phyloP scores from a whole-genome alignment of 2,888 invertebrate species.

The Dendrolimus pini region DNA sequence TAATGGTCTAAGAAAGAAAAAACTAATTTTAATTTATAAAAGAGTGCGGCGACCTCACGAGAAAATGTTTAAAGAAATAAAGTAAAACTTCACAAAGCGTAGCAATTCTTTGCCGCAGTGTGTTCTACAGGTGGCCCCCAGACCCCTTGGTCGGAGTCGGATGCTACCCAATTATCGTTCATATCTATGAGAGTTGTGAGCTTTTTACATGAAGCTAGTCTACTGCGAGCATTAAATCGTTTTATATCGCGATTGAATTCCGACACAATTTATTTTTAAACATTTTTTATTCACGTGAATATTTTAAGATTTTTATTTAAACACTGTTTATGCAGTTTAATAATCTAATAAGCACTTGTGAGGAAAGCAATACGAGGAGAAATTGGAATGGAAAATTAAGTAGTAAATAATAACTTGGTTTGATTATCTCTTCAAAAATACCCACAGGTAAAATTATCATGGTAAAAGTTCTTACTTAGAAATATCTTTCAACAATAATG shows the following conservation, averaged over 20 bases:
- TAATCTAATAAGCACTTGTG: no score
- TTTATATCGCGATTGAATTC: slow-evolving; percentile 12
- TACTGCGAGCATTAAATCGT: slow-evolving; percentile 14
- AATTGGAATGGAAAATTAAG: no score
- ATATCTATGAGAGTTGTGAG: slow-evolving; percentile 41
- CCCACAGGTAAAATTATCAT: no score
- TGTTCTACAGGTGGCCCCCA: slow-evolving; percentile 43
- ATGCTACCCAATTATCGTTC: slow-evolving; percentile 41
- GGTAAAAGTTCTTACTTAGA: no score
- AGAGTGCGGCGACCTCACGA: slow-evolving; percentile 1
- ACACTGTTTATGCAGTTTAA: no score
- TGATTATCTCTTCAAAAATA: no score
- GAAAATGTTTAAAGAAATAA: background rate
- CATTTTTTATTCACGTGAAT: no score
- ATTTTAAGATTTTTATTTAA: no score
- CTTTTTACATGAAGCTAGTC: slow-evolving; percentile 1
- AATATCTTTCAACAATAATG: no score
- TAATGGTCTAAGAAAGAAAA: background rate
- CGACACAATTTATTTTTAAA: background rate
- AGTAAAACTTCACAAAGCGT: background rate
- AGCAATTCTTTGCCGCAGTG: slow-evolving; percentile 3
- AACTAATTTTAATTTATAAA: slow-evolving; percentile 5
- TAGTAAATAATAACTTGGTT: no score
- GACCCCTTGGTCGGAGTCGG: slow-evolving; percentile 19
- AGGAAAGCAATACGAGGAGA: no score